Evolutionary conservation across 2,888 invertebrate species (phyloP), one percentile per base, ranked within the genome.

Genomic region (Ophonus ardosiacus): DNA sequence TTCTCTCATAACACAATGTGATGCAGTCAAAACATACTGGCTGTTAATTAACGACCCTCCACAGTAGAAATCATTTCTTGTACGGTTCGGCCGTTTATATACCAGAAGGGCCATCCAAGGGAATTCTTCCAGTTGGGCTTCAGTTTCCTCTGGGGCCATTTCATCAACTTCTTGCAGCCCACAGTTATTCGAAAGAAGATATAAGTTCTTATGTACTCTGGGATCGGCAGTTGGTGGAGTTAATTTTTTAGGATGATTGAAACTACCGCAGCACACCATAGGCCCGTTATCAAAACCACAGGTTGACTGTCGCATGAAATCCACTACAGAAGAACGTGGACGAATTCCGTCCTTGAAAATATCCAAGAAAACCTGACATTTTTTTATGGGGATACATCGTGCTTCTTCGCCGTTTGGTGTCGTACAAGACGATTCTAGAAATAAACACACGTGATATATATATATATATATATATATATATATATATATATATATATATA

Each of bases 61-160:
- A 78, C 84, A 84, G n/a, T 6, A 2, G n/a, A 7, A 51, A 90
- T 91, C 90, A 88, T 93, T 93, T 89, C 86, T 92, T 92, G 43
- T 65, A n/a, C 40, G 13, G 56, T 61, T 76, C 40, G 15, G 31
- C 21, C 61, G 31, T 40, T 61, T 91, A 87, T 94, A 94, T 79
- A 93, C 93, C 80, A 94, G 86, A 21, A 94, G 87, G 0, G 93
- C 93, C 92, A 94, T 92, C 94, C 94, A 94, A 0, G 94, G 94
- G 88, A 93, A 94, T 88, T 94, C 94, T 85, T 94, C 94, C 6
- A 94, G 88, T n/a, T 84, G 0, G 17, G 84, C 61, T 43, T 61
- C 84, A 13, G 51, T 57, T 31, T 79, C 76, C 1, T 87, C 96
- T 8, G 61, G 8, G 8, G 61, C 15, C 21, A n/a, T 80, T 10